These are phyloP conservation scores for Agonopterix arenella DNA, from an alignment of 2,888 invertebrate species.

Conservation along the genomic window DNA sequence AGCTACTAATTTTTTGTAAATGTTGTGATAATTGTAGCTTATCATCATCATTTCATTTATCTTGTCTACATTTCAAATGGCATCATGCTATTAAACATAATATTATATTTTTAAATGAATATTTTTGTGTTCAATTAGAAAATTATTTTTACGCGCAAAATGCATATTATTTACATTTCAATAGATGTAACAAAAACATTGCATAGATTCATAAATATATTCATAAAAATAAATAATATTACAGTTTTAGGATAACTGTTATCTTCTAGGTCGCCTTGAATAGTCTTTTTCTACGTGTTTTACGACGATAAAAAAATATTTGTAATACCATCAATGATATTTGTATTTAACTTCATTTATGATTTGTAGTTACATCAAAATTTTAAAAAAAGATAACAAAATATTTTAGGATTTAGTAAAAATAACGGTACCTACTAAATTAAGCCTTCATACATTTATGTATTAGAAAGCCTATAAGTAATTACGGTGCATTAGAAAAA, in stretches of 20 bases:
- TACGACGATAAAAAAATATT: neutral
- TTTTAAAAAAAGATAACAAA: neutral
- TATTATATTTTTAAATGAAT: too few relatives aligned
- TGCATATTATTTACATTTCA: conserved; percentile 10
- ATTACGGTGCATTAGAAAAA: conserved; percentile 52
- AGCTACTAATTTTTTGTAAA: conserved; percentile 34
- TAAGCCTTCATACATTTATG: conserved; percentile 48
- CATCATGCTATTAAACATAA: too few relatives aligned
- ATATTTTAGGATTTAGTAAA: conserved; percentile 3
- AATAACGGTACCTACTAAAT: conserved; percentile 59
- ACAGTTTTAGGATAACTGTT: neutral
- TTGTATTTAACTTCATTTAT: too few relatives aligned
- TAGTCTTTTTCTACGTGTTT: conserved; percentile 5
- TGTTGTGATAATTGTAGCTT: conserved; percentile 36
- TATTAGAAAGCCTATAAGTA: conserved; percentile 45
- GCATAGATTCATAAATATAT: conserved; percentile 1
- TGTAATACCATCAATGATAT: too few relatives aligned
- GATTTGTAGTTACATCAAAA: too few relatives aligned
- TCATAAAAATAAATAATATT: neutral
- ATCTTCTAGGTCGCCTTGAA: conserved; percentile 6
- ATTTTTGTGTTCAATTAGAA: neutral
- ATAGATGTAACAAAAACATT: conserved; percentile 8
- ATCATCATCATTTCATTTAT: neutral
- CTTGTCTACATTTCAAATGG: too few relatives aligned
- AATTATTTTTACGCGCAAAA: conserved; percentile 7